phyloP scores from a whole-genome alignment of 2,888 invertebrate species.

The Iphiclides podalirius region DNA sequence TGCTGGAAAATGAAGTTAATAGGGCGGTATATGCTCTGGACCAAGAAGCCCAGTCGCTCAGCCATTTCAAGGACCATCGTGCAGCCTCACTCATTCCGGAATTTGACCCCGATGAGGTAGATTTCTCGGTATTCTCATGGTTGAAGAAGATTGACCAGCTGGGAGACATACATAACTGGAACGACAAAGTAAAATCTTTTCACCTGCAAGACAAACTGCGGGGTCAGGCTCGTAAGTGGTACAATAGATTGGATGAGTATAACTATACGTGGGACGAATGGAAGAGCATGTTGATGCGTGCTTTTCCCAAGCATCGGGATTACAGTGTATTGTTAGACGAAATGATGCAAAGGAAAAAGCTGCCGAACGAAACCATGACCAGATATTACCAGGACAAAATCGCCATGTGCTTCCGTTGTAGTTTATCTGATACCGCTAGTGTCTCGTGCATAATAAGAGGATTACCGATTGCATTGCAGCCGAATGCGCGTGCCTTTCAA shows the following conservation, averaged over 20 bases:
- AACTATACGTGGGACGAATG: background rate
- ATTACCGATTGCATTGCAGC: conserved; percentile 28
- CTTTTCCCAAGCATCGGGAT: background rate
- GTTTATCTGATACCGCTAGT: conserved; percentile 29
- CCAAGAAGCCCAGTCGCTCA: too few relatives aligned
- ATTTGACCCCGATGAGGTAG: background rate
- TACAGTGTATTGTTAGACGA: background rate
- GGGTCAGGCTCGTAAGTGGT: too few relatives aligned
- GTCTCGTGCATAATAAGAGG: conserved; percentile 36
- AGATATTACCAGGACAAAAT: conserved; percentile 39
- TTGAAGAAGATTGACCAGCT: background rate
- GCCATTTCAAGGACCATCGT: too few relatives aligned
- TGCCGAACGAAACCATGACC: conserved; percentile 10
- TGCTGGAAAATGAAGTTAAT: too few relatives aligned
- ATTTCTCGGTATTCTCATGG: background rate
- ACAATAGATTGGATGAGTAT: too few relatives aligned
- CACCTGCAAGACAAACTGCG: background rate
- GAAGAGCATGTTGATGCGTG: background rate
- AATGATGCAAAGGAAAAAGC: background rate
- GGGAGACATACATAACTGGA: background rate
- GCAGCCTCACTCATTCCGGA: too few relatives aligned
- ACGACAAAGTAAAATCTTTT: background rate
- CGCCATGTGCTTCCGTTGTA: conserved; percentile 35
- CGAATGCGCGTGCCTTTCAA: conserved; percentile 34
- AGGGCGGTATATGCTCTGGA: too few relatives aligned